Conservation (phyloP, 2,888 invertebrate species). For the Melanchra persicariae region DNA sequence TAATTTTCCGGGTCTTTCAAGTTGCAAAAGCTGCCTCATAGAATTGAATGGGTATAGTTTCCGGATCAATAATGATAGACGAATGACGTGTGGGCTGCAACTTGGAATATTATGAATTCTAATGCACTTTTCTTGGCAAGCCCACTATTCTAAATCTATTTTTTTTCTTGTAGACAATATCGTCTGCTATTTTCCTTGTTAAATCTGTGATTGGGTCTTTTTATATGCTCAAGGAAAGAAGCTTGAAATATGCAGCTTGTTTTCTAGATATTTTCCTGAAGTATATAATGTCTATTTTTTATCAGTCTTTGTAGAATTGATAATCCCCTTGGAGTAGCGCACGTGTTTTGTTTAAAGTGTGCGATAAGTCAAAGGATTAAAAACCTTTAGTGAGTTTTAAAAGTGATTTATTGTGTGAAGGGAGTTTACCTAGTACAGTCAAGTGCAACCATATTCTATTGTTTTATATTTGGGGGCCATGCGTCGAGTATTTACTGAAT, state of each 20-base stretch:
- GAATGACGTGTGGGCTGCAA: not conserved
- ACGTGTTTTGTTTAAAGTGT: not conserved
- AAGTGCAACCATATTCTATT: slow-evolving; percentile 9
- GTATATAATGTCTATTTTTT: not conserved
- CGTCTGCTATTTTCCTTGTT: slow-evolving; percentile 13
- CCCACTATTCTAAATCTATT: not conserved
- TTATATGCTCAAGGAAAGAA: not conserved
- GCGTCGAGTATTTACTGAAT: slow-evolving; percentile 3
- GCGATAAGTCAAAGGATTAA: slow-evolving; percentile 3
- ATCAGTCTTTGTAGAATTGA: not conserved
- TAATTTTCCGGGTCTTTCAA: slow-evolving; percentile 62
- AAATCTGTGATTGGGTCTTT: not conserved
- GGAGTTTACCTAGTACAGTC: not conserved
- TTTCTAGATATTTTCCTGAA: not conserved
- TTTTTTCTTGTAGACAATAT: not conserved
- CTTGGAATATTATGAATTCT: not conserved
- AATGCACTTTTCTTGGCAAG: not conserved
- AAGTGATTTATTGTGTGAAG: not conserved
- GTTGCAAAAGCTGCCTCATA: slow-evolving; percentile 38
- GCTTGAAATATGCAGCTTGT: not conserved
- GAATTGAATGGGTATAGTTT: slow-evolving; percentile 38
- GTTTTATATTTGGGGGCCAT: not conserved
- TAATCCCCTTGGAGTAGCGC: not conserved
- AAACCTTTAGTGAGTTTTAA: slow-evolving; percentile 2
- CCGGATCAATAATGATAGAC: slow-evolving; percentile 44